Evolutionary conservation across 1,140 invertebrate species (phyloP), one percentile per base, ranked within the genome.

Genomic region (Drosophila parabipectinata): DNA sequence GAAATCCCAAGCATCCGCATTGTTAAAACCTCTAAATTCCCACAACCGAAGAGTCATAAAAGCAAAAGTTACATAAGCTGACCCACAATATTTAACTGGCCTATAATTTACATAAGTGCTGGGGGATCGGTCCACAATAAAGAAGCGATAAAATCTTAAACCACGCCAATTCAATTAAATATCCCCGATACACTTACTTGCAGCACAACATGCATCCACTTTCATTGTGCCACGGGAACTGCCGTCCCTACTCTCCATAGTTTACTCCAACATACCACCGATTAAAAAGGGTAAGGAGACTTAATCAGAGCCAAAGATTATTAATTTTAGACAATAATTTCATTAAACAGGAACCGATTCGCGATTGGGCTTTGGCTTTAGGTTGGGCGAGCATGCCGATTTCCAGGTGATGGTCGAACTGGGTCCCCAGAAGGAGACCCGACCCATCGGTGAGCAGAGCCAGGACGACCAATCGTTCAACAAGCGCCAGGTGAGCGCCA

Each of bases 211-310:
- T 39, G 75, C 51, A 15, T 62, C 67, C 62, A 72, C 92, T 54
- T 90, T 96, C 1, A 95, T 96, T 72, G 93, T 97, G 45, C 96
- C 96, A 4, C 95, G 96, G 80, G 96, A 97, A 88, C 68, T 97
- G 45, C 95, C 95, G 8, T 96, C 96, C 0, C 85, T 96, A 18
- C 91, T 97, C 2, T 96, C 95, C 0, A 92, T 97, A 3, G 94
- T 96, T 1, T 97, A 96, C 83, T 95, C 95, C 0, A 96, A 96
- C 77, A 96, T 97, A 58, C 96, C 96, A n/a, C 95, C 95, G 3
- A 94, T 97, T 8, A 96, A 95, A 77, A 97, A 96, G 95, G 96
- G 96, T 96, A 93, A 92, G 78, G 21, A 5, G 26, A 34, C n/a
- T 1, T 4, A 14, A 26, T 10, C 10, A 37, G 1, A 10, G 3